Base-by-base conservation (phyloP, 2,888 invertebrate genomes). In the Melanostoma scalare region DNA sequence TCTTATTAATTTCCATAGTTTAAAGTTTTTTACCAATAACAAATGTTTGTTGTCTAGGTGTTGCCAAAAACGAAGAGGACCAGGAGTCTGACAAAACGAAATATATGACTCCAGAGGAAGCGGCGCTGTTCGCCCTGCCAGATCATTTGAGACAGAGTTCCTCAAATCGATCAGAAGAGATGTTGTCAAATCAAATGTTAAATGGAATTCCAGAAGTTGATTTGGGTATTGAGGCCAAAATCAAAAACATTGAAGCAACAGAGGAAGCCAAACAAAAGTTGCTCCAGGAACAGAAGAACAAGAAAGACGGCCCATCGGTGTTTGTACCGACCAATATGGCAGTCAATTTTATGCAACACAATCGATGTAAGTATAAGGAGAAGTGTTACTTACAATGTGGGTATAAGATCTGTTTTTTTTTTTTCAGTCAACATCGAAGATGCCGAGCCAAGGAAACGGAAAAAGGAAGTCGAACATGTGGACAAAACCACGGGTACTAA, bases 131-230 rank as follows among this genome's bases (percentile, higher is more conserved):
- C 86, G 96, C 98, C 2, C 93, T 99, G 10, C 98, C 99, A 1
- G 96, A 97, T 87, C 96, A 98, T 90, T 92, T 98, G 67, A 93
- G 98, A 78, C 94, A 96, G 76, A 96, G 97, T 1, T 96, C 97
- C 0, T 94, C 96, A 0, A 96, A 97, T 87, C 93, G 96, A 89
- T 98, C 97, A 2, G 99, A 99, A 91, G 99, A 99, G 92, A 99
- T 99, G 98, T 94, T 99, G 88, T 99, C 99, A 3, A 99, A 99
- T 93, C 99, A 99, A 93, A 99, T 99, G 99, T 93, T 99, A 3
- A 99, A 98, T 89, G 99, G 99, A 44, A 99, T 99, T 86, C 99
- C 99, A 0, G 99, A 99, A 93, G 97, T 99, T 0, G 99, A 99
- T 92, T 93, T 99, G 67, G 99, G 99, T n/a, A 98, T 99, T 87